These are phyloP conservation scores for Caenorhabditis angaria DNA, from an alignment of 2,888 invertebrate genomes.

Conservation along the genomic window DNA sequence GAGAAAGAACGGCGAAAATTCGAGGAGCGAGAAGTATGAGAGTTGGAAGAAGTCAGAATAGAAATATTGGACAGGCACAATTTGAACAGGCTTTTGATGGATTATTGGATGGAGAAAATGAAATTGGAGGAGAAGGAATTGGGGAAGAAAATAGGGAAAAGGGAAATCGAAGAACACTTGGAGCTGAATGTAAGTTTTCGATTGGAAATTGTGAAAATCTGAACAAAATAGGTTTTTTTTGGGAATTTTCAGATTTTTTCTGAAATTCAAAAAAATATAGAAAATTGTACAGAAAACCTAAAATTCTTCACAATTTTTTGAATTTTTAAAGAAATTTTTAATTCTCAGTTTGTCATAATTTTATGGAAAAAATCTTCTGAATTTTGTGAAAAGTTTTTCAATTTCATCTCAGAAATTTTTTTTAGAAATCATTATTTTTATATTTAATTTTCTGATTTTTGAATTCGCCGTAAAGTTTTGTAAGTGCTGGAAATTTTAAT, in stretches of 20 bases:
- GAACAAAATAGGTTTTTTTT: no score
- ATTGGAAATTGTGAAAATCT: no score
- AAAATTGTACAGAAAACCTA: not conserved
- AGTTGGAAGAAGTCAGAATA: not conserved
- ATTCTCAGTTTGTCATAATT: not conserved
- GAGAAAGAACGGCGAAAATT: slow-evolving; percentile 22
- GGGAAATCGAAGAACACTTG: slow-evolving; percentile 17
- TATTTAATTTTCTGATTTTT: no score
- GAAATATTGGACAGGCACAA: not conserved
- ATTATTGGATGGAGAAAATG: not conserved
- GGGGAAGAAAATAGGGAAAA: slow-evolving; percentile 1
- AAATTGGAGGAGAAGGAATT: not conserved
- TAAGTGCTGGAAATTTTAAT: not conserved
- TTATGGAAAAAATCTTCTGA: not conserved
- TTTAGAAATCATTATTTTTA: no score
- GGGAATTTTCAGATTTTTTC: no score
- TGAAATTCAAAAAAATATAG: not conserved
- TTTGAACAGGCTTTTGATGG: not conserved
- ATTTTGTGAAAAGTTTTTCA: no score
- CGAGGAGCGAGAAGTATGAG: not conserved
- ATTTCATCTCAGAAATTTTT: no score
- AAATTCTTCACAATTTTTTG: not conserved
- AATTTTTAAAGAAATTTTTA: not conserved
- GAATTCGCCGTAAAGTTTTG: no score
- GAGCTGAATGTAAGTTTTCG: slow-evolving; percentile 29